Percentiles rank a stretch among this genome's conserved stretches.
Evolutionary conservation across 2,797 vertebrate genomes (phyloP).

Genomic region (Pangasius mekongensis): DNA sequence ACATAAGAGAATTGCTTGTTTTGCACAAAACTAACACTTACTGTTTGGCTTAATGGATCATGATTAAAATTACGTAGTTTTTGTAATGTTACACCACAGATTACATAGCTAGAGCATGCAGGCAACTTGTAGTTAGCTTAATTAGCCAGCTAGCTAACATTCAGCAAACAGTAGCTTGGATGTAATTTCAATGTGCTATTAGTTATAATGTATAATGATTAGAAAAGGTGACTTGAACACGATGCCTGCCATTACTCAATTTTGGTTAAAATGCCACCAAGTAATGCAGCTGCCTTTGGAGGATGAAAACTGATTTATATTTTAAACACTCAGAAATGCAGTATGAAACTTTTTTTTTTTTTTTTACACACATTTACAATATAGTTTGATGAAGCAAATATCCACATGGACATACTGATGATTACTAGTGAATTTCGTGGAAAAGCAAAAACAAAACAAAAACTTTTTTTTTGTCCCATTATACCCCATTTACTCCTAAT

Average conservation of each 20-base stretch:
- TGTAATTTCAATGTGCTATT: neutral
- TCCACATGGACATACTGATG: neutral
- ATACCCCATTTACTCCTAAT: neutral
- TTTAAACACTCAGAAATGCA: neutral
- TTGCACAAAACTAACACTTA: neutral
- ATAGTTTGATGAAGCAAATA: neutral
- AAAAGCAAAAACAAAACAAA: neutral
- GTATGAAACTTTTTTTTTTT: neutral
- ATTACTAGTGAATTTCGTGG: neutral
- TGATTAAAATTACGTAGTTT: neutral
- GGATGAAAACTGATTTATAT: neutral
- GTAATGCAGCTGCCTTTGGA: neutral
- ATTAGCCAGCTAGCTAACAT: neutral
- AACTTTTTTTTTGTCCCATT: neutral
- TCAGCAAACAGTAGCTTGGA: neutral
- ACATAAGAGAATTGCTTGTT: neutral
- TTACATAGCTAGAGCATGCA: neutral
- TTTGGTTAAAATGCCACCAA: neutral
- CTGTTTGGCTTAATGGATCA: neutral
- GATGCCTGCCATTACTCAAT: neutral
- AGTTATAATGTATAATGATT: neutral
- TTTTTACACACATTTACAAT: neutral
- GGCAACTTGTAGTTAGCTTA: neutral
- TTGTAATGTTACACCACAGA: neutral
- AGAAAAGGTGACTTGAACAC: neutral